Percentiles rank a stretch among this genome's conserved stretches.
Conservation (phyloP, 2,797 vertebrate genomes). For the Peromyscus attwateri region DNA sequence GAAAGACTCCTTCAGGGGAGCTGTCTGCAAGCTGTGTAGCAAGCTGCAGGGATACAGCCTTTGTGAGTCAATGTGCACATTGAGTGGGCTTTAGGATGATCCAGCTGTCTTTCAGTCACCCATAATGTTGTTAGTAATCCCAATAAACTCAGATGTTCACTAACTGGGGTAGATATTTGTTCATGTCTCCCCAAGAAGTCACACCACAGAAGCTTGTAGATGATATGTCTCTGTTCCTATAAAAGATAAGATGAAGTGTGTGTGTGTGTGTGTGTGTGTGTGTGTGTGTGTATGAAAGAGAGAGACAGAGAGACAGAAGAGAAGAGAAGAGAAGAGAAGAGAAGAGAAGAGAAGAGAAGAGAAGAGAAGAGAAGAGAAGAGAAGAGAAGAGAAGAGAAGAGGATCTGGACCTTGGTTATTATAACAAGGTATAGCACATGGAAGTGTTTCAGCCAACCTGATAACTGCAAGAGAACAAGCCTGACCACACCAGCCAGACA, state of each 20-base stretch:
- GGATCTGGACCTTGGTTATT: no score
- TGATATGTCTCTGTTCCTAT: neutral
- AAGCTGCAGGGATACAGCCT: neutral
- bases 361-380: no score
- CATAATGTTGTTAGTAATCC: neutral
- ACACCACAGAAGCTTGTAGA: neutral
- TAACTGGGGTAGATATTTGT: neutral
- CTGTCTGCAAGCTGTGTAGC: neutral
- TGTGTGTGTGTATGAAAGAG: neutral
- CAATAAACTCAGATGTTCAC: neutral
- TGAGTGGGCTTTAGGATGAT: neutral
- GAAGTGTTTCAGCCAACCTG: neutral
- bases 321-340: no score
- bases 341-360: no score
- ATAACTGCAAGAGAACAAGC: neutral
- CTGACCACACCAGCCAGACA: neutral
- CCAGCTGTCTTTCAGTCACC: neutral
- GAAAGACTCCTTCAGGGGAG: neutral
- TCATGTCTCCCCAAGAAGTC: neutral
- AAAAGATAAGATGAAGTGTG: neutral
- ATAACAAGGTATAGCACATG: neutral
- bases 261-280: neutral
- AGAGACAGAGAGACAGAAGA: neutral
- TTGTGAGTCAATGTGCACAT: neutral
- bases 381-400: no score